Percentiles rank a stretch among this genome's conserved stretches.
Evolutionary conservation across 2,113 vertebrate genomes (phyloP).

Genomic region (Psettodes erumei): DNA sequence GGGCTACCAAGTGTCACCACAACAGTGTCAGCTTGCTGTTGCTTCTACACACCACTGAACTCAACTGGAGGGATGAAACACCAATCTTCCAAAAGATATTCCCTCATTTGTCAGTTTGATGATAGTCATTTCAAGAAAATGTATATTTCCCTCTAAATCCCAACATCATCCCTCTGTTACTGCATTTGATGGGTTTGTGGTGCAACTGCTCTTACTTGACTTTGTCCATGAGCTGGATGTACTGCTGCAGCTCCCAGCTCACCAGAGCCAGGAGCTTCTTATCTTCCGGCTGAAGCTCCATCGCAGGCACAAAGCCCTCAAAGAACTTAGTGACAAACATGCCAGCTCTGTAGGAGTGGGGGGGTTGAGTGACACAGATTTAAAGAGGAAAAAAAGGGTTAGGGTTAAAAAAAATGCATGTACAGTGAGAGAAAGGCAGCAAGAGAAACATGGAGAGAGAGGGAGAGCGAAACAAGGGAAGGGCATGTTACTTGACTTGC

Average conservation of each 20-base stretch:
- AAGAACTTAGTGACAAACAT: constrained; percentile 98
- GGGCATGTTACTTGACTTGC: constrained; percentile 54
- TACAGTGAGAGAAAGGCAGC: not conserved
- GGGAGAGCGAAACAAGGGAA: constrained; percentile 17
- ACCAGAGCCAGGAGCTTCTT: constrained; percentile 88
- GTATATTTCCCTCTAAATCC: no score
- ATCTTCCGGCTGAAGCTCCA: constrained; percentile 89
- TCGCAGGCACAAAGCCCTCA: constrained; percentile 86
- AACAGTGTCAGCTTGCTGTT: no score
- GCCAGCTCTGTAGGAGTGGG: constrained; percentile 84
- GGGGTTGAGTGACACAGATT: constrained; percentile 1
- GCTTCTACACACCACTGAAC: no score
- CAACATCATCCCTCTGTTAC: not conserved
- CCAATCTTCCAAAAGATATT: no score
- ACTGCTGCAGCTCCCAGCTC: constrained; percentile 89
- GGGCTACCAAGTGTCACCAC: no score
- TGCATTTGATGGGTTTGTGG: not conserved
- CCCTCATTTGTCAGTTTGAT: no score
- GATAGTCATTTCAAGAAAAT: not conserved
- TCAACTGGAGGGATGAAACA: no score
- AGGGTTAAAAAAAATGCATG: constrained; percentile 10
- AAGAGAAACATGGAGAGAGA: not conserved
- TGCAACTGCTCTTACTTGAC: constrained; percentile 84
- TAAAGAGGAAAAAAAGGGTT: constrained; percentile 14
- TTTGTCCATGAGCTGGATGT: constrained; percentile 92